Evolutionary conservation across 1,140 invertebrate genomes (phyloP).

Genomic region (Rhagoletis pomonella): DNA sequence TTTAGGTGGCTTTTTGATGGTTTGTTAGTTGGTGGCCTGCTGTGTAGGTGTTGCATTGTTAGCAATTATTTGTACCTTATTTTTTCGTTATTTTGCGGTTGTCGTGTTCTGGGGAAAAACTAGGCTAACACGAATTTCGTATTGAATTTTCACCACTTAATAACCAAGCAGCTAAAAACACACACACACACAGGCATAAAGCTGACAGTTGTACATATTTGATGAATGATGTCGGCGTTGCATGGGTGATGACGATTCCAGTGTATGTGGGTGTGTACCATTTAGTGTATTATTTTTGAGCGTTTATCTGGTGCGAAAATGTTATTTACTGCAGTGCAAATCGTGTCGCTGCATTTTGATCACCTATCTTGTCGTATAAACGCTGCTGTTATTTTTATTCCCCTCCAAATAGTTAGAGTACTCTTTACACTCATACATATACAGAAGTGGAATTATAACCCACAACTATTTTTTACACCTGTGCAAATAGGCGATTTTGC

Average conservation of each 20-base stretch:
- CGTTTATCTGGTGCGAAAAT: conserved; percentile 15
- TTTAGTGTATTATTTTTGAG: neutral
- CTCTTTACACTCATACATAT: neutral
- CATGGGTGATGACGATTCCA: too few relatives aligned
- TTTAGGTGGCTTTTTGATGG: neutral
- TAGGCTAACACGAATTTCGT: conserved; percentile 27
- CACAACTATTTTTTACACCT: conserved; percentile 34
- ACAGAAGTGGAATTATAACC: neutral
- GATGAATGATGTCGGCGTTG: neutral
- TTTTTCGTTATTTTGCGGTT: neutral
- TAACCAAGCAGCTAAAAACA: neutral
- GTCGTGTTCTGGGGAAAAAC: neutral
- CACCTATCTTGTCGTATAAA: neutral
- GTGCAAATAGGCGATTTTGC: conserved; percentile 38
- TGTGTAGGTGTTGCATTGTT: conserved; percentile 48
- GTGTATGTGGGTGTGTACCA: neutral
- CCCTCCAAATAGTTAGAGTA: neutral
- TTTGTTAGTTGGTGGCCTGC: neutral
- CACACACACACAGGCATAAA: neutral
- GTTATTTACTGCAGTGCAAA: conserved; percentile 2
- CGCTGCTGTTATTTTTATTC: neutral
- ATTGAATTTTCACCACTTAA: conserved; percentile 24
- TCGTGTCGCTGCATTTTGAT: conserved; percentile 46
- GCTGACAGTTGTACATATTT: neutral
- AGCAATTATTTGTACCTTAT: neutral